phyloP scores from a whole-genome alignment of 2,797 vertebrate genomes.

The Lutjanus campechanus region DNA sequence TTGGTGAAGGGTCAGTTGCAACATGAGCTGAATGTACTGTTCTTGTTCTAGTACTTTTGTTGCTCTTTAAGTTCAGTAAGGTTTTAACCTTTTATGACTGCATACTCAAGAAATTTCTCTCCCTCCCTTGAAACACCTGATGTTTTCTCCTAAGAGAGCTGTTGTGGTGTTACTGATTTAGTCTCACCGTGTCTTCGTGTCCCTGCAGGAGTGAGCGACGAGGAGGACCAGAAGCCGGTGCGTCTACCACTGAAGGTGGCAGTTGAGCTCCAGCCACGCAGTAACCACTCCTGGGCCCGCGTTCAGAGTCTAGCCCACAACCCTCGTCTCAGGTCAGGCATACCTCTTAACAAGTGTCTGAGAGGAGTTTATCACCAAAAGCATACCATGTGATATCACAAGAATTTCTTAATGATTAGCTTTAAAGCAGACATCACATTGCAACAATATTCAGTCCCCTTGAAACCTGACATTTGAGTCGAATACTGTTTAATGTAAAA shows the following conservation, averaged over 20 bases:
- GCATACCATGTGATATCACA: not conserved
- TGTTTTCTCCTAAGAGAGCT: not conserved
- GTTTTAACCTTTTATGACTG: not conserved
- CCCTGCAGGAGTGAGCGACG: slow-evolving; percentile 92
- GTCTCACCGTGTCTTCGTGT: slow-evolving; percentile 1
- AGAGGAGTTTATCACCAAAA: not conserved
- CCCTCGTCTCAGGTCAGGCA: slow-evolving; percentile 93
- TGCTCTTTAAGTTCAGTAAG: not conserved
- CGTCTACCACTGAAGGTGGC: slow-evolving; percentile 95
- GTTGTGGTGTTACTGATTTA: not conserved
- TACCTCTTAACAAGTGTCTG: not conserved
- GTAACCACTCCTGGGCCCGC: slow-evolving; percentile 95
- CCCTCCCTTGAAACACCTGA: not conserved
- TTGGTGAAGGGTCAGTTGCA: too few species aligned
- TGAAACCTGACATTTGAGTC: not conserved
- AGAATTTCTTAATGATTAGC: not conserved
- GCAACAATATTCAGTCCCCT: not conserved
- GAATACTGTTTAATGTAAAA: not conserved
- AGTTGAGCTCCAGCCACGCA: slow-evolving; percentile 95
- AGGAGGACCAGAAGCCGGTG: slow-evolving; percentile 98
- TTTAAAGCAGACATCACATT: too few species aligned
- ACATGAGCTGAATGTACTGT: not conserved
- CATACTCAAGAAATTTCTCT: not conserved
- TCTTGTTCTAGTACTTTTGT: not conserved
- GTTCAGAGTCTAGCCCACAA: slow-evolving; percentile 99